phyloP scores from a whole-genome alignment of 2,113 vertebrate species.

The Nibea albiflora region DNA sequence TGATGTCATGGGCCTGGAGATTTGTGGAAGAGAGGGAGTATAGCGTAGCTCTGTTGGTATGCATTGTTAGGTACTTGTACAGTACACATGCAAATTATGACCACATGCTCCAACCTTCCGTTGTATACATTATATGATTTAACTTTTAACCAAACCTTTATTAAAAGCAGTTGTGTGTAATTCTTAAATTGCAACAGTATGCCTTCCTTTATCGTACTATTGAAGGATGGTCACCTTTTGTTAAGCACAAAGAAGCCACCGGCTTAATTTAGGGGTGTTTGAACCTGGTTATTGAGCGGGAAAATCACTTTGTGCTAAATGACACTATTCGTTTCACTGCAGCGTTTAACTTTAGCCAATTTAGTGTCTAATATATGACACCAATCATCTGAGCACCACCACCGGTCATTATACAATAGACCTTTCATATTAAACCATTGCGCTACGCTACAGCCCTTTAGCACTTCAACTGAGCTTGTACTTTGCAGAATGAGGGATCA shows the following conservation, averaged over 20 bases:
- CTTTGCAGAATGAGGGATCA: neutral
- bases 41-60: slow-evolving; percentile 44
- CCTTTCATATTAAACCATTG: slow-evolving; percentile 22
- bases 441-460: slow-evolving; percentile 20
- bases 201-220: neutral
- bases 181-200: slow-evolving; percentile 12
- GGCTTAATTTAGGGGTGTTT: neutral
- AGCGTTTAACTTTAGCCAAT: neutral
- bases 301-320: neutral
- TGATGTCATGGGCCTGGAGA: slow-evolving; percentile 23
- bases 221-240: neutral
- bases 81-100: slow-evolving; percentile 49
- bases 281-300: neutral
- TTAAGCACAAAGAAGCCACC: too few species aligned
- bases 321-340: too few species aligned
- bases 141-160: slow-evolving; percentile 13
- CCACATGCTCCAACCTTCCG: slow-evolving; percentile 45
- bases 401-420: slow-evolving; percentile 25
- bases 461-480: slow-evolving; percentile 19
- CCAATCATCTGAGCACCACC: slow-evolving; percentile 4
- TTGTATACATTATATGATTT: slow-evolving; percentile 44
- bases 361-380: neutral
- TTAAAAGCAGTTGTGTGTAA: slow-evolving; percentile 33
- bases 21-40: neutral
- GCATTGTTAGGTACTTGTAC: slow-evolving; percentile 25